phyloP scores from a whole-genome alignment of 1,140 invertebrate species.

The Lasioglossum baleicum region DNA sequence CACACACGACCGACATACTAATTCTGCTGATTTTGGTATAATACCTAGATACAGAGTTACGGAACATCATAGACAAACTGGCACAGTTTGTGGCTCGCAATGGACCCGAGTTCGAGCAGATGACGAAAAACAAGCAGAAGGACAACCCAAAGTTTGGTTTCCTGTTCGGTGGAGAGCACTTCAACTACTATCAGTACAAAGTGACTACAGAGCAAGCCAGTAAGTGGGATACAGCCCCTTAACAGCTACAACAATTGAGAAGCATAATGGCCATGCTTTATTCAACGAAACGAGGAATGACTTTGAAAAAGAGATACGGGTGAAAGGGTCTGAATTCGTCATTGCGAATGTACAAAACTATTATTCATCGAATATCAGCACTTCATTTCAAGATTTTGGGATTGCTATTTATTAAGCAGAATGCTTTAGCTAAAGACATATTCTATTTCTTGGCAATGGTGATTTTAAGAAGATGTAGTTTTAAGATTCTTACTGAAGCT shows the following conservation, averaged over 20 bases:
- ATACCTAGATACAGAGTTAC: slow-evolving; percentile 90
- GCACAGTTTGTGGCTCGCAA: slow-evolving; percentile 99
- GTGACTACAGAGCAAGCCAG: slow-evolving; percentile 93
- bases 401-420: slow-evolving; percentile 66
- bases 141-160: slow-evolving; percentile 98
- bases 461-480: slow-evolving; percentile 66
- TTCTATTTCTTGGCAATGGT: slow-evolving; percentile 60
- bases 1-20: background rate
- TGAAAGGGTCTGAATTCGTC: slow-evolving; percentile 64
- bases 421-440: slow-evolving; percentile 60
- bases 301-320: slow-evolving; percentile 60
- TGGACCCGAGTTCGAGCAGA: slow-evolving; percentile 98
- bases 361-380: slow-evolving; percentile 59
- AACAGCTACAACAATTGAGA: slow-evolving; percentile 71
- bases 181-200: slow-evolving; percentile 98
- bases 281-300: slow-evolving; percentile 62
- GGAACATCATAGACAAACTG: slow-evolving; percentile 98
- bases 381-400: slow-evolving; percentile 67
- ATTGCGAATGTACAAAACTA: slow-evolving; percentile 60
- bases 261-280: slow-evolving; percentile 63
- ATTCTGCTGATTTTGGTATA: slow-evolving; percentile 53
- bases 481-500: slow-evolving; percentile 66
- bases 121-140: slow-evolving; percentile 98
- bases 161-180: slow-evolving; percentile 96
- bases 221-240: slow-evolving; percentile 81